Evolutionary conservation across 1,140 invertebrate species (phyloP).

Genomic region (Drosophila mojavensis): DNA sequence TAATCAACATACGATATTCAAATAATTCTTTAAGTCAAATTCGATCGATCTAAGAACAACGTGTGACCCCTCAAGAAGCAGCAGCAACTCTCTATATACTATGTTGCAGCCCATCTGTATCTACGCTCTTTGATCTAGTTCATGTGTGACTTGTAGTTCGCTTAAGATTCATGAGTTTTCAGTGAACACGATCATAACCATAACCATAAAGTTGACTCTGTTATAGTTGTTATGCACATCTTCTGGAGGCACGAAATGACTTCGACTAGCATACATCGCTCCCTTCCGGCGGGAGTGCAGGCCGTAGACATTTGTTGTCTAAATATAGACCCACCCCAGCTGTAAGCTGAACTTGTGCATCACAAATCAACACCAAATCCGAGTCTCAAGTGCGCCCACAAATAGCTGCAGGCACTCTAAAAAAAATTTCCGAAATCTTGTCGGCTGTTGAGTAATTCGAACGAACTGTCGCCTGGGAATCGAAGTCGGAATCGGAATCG

Average conservation of each 20-base stretch:
- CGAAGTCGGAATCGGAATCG: conserved; percentile 22
- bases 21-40: too few species aligned
- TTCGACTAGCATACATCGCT: too few species aligned
- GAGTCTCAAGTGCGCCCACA: conserved; percentile 37
- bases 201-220: background rate
- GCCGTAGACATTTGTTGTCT: conserved; percentile 33
- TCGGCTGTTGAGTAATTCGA: conserved; percentile 70
- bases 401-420: conserved; percentile 65
- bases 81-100: too few species aligned
- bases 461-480: conserved; percentile 61
- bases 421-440: conserved; percentile 54
- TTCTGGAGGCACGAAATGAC: too few species aligned
- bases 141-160: background rate
- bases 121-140: background rate
- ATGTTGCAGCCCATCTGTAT: too few species aligned
- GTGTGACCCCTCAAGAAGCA: too few species aligned
- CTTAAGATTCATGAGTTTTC: background rate
- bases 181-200: background rate
- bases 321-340: conserved; percentile 35
- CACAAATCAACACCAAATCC: conserved; percentile 47
- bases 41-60: too few species aligned
- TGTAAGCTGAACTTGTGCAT: conserved; percentile 41
- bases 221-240: background rate
- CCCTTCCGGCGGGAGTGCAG: background rate
- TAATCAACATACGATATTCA: too few species aligned